Evolutionary conservation across 2,888 invertebrate genomes (phyloP).

Genomic region (Xanthorhoe spadicearia): DNA sequence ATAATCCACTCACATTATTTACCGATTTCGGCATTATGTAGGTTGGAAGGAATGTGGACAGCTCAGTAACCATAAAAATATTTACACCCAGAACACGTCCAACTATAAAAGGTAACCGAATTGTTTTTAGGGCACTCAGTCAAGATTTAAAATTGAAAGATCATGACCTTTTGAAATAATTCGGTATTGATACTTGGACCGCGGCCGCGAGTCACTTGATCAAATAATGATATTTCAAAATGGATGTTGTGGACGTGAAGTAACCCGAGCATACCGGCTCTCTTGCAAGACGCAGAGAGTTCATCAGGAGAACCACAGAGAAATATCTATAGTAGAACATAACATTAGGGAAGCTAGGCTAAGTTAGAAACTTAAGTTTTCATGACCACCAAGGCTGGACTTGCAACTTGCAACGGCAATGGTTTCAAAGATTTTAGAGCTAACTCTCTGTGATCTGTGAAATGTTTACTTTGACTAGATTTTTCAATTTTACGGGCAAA

Average conservation of each 20-base stretch:
- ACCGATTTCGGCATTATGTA: neutral
- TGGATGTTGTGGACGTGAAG: neutral
- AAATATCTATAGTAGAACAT: too few species aligned
- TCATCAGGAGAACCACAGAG: too few species aligned
- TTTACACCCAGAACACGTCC: slow-evolving; percentile 17
- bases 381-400: too few species aligned
- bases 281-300: neutral
- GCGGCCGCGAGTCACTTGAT: slow-evolving; percentile 1
- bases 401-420: too few species aligned
- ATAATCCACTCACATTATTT: neutral
- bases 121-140: slow-evolving; percentile 25
- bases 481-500: too few species aligned
- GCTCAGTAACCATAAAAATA: slow-evolving; percentile 15
- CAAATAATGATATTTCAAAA: slow-evolving; percentile 1
- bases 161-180: slow-evolving; percentile 32
- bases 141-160: slow-evolving; percentile 22
- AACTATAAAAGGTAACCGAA: slow-evolving; percentile 26
- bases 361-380: too few species aligned
- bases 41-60: slow-evolving; percentile 7
- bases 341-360: too few species aligned
- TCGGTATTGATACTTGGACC: slow-evolving; percentile 14
- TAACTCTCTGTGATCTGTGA: too few species aligned
- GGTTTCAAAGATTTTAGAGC: too few species aligned
- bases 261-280: neutral
- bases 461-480: too few species aligned